Conservation (phyloP, 2,888 invertebrate species). For the Cyclophora punctaria region DNA sequence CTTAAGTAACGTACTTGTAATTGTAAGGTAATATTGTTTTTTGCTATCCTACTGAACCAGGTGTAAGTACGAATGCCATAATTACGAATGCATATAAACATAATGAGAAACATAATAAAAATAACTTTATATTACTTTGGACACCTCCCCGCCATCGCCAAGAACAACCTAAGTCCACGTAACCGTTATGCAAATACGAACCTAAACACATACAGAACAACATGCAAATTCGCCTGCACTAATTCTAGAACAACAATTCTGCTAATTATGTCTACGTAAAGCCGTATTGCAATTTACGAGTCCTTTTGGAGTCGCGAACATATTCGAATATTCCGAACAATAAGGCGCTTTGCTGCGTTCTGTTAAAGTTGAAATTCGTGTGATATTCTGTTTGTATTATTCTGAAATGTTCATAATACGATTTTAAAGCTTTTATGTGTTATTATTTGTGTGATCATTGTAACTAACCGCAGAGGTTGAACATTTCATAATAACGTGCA, state of each 20-base stretch:
- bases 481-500: too few relatives aligned
- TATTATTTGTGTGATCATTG: too few relatives aligned
- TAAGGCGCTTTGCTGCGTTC: conserved; percentile 12
- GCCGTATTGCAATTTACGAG: conserved; percentile 21
- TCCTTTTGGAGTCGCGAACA: conserved; percentile 14
- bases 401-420: conserved; percentile 3
- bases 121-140: too few relatives aligned
- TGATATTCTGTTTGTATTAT: conserved; percentile 1
- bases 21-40: too few relatives aligned
- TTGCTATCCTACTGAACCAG: too few relatives aligned
- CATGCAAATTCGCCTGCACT: conserved; percentile 15
- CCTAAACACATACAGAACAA: conserved; percentile 9
- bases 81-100: too few relatives aligned
- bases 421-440: neutral
- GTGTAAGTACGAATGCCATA: too few relatives aligned
- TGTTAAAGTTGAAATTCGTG: conserved; percentile 15
- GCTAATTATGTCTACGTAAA: conserved; percentile 25
- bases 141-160: neutral
- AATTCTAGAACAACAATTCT: conserved; percentile 21
- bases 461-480: too few relatives aligned
- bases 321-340: conserved; percentile 2
- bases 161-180: conserved; percentile 3
- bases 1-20: too few relatives aligned
- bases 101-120: too few relatives aligned
- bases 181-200: conserved; percentile 10